Conservation (phyloP, 2,113 vertebrate genomes). For the Aspiorhynchus laticeps region DNA sequence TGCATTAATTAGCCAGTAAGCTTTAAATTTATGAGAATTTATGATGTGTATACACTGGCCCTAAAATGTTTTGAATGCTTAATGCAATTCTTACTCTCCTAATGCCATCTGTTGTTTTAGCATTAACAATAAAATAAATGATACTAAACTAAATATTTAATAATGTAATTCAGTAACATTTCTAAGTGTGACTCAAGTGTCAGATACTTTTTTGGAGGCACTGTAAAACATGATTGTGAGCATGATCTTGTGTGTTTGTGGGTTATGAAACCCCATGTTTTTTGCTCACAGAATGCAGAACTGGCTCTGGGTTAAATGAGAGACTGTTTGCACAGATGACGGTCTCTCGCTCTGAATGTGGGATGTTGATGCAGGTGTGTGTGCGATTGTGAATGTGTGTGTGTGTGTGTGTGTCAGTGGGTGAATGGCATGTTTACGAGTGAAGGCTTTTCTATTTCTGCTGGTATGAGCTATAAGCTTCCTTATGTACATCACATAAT, state of each 20-base stretch:
- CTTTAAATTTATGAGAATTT: neutral
- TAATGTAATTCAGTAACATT: neutral
- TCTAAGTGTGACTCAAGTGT: neutral
- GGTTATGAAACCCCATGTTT: constrained; percentile 64
- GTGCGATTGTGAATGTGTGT: constrained; percentile 47
- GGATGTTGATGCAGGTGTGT: constrained; percentile 73
- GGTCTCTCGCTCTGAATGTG: constrained; percentile 61
- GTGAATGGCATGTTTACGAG: constrained; percentile 59
- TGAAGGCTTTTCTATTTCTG: constrained; percentile 44
- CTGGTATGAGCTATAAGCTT: neutral
- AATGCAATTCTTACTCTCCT: neutral
- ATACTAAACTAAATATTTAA: neutral
- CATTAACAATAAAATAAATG: neutral
- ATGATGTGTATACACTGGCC: neutral
- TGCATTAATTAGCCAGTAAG: neutral
- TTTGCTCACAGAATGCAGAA: constrained; percentile 51
- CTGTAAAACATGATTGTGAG: neutral
- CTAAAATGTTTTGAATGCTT: neutral
- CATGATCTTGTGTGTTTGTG: constrained; percentile 30
- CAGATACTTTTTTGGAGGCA: neutral
- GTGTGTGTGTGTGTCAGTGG: constrained; percentile 44
- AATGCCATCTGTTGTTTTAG: neutral
- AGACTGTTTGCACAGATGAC: constrained; percentile 73
- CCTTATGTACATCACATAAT: neutral
- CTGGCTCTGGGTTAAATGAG: constrained; percentile 60